Percentiles rank a stretch among this genome's conserved stretches.
phyloP scores from a whole-genome alignment of 2,113 vertebrate genomes.

The Malaclemys terrapin region DNA sequence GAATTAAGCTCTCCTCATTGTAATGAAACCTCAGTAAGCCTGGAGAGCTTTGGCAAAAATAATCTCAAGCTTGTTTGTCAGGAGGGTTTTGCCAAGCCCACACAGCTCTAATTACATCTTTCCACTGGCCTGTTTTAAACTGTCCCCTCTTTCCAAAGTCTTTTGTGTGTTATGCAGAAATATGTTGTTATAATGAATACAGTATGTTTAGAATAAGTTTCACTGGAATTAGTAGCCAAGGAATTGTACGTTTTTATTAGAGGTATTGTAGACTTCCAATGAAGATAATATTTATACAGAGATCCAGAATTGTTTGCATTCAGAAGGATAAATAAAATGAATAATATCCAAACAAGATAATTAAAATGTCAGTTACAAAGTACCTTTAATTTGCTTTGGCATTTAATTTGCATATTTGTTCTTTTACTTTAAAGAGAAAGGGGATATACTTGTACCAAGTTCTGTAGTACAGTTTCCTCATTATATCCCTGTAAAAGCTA shows the following conservation, averaged over 20 bases:
- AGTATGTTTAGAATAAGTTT: constrained; percentile 76
- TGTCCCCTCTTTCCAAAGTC: constrained; percentile 65
- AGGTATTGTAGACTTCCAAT: constrained; percentile 73
- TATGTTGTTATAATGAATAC: constrained; percentile 68
- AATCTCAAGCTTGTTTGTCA: constrained; percentile 59
- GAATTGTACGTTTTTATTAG: constrained; percentile 73
- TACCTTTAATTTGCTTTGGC: constrained; percentile 65
- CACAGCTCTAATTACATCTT: constrained; percentile 78
- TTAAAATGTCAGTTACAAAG: constrained; percentile 80
- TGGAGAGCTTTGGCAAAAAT: constrained; percentile 71
- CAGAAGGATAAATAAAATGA: constrained; percentile 81
- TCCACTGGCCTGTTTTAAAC: constrained; percentile 64
- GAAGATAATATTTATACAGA: constrained; percentile 80
- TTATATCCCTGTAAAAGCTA: neutral
- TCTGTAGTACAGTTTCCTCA: neutral
- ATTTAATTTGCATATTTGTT: constrained; percentile 75
- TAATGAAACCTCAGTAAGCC: constrained; percentile 62
- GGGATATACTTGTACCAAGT: constrained; percentile 51
- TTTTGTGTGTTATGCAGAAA: constrained; percentile 73
- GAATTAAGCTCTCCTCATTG: constrained; percentile 51
- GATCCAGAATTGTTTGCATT: constrained; percentile 72
- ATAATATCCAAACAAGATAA: constrained; percentile 82
- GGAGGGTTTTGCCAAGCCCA: constrained; percentile 75
- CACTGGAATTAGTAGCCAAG: constrained; percentile 74
- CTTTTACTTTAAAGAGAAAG: constrained; percentile 68